These are phyloP conservation scores for Morpho achilles DNA, from an alignment of 2,888 invertebrate genomes.

Conservation along the genomic window DNA sequence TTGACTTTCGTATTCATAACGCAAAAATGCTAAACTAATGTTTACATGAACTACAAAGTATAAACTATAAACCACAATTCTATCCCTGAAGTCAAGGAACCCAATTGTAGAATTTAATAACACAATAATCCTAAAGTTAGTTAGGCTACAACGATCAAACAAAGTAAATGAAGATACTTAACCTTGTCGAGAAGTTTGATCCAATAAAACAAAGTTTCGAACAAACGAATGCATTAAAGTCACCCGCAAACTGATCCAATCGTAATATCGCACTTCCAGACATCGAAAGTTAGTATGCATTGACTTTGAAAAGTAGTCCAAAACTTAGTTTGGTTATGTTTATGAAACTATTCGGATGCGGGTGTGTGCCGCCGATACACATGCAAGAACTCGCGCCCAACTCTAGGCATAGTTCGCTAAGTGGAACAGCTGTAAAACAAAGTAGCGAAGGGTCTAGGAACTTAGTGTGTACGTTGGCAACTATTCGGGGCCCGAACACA, in stretches of 20 bases:
- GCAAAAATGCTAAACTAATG: neutral
- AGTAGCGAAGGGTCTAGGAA: conserved; percentile 79
- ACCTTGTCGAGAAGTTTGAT: conserved; percentile 65
- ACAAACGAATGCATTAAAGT: conserved; percentile 78
- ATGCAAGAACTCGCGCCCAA: conserved; percentile 77
- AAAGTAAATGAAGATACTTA: conserved; percentile 61
- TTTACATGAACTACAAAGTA: neutral
- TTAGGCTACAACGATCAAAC: conserved; percentile 37
- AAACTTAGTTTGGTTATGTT: conserved; percentile 79
- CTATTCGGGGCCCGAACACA: conserved; percentile 58
- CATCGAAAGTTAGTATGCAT: conserved; percentile 79
- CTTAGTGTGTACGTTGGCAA: conserved; percentile 71
- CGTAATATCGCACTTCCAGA: conserved; percentile 76
- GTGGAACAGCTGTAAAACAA: conserved; percentile 80
- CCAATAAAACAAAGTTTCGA: conserved; percentile 73
- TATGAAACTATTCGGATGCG: conserved; percentile 78
- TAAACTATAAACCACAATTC: conserved; percentile 1
- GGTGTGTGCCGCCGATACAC: conserved; percentile 76
- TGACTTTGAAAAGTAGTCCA: conserved; percentile 80
- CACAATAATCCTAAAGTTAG: conserved; percentile 36
- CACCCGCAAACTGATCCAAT: conserved; percentile 74
- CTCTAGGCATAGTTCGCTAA: conserved; percentile 78
- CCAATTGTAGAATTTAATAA: conserved; percentile 24
- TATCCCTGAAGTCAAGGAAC: conserved; percentile 11
- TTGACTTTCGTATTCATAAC: no score